Evolutionary conservation across 2,888 invertebrate genomes (phyloP).

Genomic region (Eupithecia subfuscata): DNA sequence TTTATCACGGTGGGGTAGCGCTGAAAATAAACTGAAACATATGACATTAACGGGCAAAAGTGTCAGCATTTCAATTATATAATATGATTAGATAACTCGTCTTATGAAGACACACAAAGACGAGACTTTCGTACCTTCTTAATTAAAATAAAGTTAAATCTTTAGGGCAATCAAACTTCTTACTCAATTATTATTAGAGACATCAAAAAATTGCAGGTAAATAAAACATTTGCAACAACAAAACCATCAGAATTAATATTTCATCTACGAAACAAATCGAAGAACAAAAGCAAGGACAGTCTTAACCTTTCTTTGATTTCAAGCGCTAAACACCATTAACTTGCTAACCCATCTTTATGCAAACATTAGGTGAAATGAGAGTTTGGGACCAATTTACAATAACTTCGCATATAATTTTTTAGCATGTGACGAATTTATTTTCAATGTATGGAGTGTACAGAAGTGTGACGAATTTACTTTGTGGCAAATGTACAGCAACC

Average conservation of each 20-base stretch:
- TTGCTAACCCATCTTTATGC: no score
- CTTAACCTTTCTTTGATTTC: no score
- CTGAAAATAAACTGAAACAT: conserved; percentile 17
- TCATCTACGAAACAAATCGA: background rate
- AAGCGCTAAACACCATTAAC: no score
- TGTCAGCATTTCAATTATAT: conserved; percentile 5
- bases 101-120: conserved; percentile 1
- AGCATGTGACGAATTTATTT: no score
- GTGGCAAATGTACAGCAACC: no score
- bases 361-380: no score
- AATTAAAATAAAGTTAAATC: background rate
- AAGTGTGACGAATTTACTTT: no score
- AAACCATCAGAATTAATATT: background rate
- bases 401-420: no score
- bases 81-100: conserved; percentile 6
- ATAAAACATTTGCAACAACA: background rate
- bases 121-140: background rate
- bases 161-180: background rate
- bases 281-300: background rate
- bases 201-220: background rate
- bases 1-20: conserved; percentile 20
- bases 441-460: no score
- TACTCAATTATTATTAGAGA: background rate
- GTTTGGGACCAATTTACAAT: no score
- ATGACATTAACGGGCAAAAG: background rate